Base-by-base conservation (phyloP, 2,888 invertebrate species). In the Neuroscelio doddi region DNA sequence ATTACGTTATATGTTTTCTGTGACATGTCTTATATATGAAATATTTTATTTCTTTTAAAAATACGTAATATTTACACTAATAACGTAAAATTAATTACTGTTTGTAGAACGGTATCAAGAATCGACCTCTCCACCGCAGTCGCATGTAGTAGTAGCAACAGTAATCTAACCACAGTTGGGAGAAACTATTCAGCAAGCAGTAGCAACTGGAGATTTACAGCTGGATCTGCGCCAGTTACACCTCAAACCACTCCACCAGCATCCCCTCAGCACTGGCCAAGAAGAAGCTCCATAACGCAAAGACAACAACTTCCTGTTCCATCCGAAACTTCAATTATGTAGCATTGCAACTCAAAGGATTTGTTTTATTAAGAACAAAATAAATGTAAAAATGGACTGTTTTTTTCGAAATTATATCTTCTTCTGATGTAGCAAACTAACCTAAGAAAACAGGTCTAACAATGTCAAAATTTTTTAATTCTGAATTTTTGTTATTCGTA, bases 231-330 rank as follows among this genome's bases (percentile, higher is more conserved):
- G 32, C 93, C 93, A 12, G 87, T 88, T 30, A 92, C 93, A 10
- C 93, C 93, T 0, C 88, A 89, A 50, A 86, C 89, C 27, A 93
- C 92, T 34, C 93, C 93, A 39, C 93, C 93, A 42, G 87, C 90
- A 29, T 92, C 93, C 29, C 93, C 93, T 15, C 89, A 90, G 44
- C 90, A 90, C 62, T 89, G 89, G 66, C 87, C 90, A 7, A 69
- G 83, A 3, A 75, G 81, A 17, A 65, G 73, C 12, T 76, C 81
- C 49, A 59, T 55, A 45, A 69, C 79, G 24, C 77, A 78, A 52
- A 65, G 76, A 17, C 63, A 78, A 26, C 73, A 78, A 56, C 53
- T 81, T 41, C 80, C 79, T 8, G 70, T 74, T 29, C 73, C 74
- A 42, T 68, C 75, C 5, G 80, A 81, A 10, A 73, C 80, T 36